phyloP scores from a whole-genome alignment of 1,140 invertebrate species.

The Pogonus chalceus region DNA sequence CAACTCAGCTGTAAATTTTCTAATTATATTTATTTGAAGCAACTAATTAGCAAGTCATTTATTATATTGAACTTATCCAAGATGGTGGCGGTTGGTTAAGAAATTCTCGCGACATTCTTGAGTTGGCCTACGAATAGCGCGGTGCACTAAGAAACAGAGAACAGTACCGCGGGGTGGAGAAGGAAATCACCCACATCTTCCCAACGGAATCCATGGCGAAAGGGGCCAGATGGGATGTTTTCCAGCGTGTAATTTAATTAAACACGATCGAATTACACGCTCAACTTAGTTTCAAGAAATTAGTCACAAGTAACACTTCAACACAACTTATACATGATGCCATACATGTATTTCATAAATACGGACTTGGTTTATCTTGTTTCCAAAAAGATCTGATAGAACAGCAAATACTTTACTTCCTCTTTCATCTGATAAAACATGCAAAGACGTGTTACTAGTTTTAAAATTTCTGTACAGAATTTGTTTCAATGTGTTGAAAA shows the following conservation, averaged over 20 bases:
- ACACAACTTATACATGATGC: too few relatives aligned
- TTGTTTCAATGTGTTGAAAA: too few relatives aligned
- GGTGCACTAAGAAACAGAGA: background rate
- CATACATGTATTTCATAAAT: too few relatives aligned
- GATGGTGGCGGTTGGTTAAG: background rate
- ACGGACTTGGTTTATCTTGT: too few relatives aligned
- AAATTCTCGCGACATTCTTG: background rate
- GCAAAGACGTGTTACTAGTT: too few relatives aligned
- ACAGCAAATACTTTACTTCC: too few relatives aligned
- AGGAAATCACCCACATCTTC: too few relatives aligned
- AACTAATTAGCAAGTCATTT: conserved; percentile 6
- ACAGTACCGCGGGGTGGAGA: background rate
- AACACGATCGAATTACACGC: conserved; percentile 1
- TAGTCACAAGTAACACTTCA: background rate
- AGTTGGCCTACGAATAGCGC: background rate
- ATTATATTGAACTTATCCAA: background rate
- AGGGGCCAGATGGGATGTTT: background rate
- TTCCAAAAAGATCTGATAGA: too few relatives aligned
- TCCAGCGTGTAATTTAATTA: conserved; percentile 4
- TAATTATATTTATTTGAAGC: background rate
- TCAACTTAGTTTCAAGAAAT: conserved; percentile 6
- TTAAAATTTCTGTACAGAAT: too few relatives aligned
- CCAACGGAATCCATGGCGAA: too few relatives aligned
- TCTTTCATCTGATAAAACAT: too few relatives aligned
- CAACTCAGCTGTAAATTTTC: too few relatives aligned